These are phyloP conservation scores for Pontoporia blainvillei DNA, from an alignment of 2,113 vertebrate species.

Conservation along the genomic window DNA sequence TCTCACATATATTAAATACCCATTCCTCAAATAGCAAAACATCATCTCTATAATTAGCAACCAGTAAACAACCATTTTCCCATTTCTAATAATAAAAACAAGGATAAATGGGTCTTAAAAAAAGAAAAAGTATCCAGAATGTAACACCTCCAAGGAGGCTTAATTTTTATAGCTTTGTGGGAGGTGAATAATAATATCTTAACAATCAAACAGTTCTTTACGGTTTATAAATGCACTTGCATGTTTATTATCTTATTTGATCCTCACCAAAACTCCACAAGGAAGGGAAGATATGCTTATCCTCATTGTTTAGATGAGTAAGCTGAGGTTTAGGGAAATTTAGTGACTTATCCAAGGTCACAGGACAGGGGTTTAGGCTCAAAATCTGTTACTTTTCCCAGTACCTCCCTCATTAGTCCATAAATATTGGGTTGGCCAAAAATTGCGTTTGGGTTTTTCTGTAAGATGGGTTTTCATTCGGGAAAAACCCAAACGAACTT, in stretches of 20 bases:
- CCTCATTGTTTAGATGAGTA: not conserved
- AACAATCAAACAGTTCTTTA: not conserved
- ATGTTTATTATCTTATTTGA: not conserved
- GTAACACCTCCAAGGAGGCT: not conserved
- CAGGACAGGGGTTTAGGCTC: not conserved
- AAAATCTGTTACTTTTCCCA: not conserved
- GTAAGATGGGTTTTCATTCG: no score
- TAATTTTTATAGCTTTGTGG: not conserved
- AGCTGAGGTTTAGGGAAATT: not conserved
- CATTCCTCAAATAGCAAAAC: not conserved
- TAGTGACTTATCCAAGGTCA: not conserved
- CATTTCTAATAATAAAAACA: not conserved
- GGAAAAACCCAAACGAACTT: no score
- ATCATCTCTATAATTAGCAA: not conserved
- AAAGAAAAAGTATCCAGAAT: not conserved
- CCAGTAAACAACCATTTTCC: not conserved
- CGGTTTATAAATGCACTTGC: not conserved
- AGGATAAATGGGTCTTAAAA: not conserved
- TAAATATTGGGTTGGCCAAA: not conserved
- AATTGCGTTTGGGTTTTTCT: no score
- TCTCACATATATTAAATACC: not conserved
- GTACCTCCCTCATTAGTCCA: not conserved
- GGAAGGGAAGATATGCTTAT: not conserved
- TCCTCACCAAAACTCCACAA: not conserved
- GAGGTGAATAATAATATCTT: not conserved